A percentile compares a stretch with the other conserved stretches of the same genome.
Evolutionary conservation across 2,797 vertebrate genomes (phyloP).

Genomic region (Hydrolagus colliei): DNA sequence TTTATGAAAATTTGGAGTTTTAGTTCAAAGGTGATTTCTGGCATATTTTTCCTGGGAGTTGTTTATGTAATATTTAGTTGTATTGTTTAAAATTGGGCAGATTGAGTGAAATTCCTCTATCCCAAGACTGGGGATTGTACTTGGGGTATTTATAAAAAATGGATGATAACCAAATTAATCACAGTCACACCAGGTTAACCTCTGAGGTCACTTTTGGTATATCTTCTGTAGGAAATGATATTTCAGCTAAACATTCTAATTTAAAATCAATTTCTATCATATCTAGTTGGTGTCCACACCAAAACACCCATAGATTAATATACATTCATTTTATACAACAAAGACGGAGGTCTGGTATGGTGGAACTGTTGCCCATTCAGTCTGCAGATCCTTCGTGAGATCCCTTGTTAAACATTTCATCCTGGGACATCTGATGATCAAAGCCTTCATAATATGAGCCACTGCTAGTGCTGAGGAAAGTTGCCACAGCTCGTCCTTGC

Average conservation of each 20-base stretch:
- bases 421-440: conserved; percentile 80
- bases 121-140: conserved; percentile 8
- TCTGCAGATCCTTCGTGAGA: conserved; percentile 79
- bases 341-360: background rate
- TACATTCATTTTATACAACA: conserved; percentile 27
- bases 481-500: conserved; percentile 88
- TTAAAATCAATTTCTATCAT: conserved; percentile 24
- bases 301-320: conserved; percentile 26
- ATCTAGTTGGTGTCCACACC: conserved; percentile 29
- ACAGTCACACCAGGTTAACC: conserved; percentile 31
- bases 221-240: conserved; percentile 30
- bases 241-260: conserved; percentile 23
- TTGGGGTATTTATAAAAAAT: conserved; percentile 12
- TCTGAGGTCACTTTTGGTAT: conserved; percentile 32
- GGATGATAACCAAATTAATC: conserved; percentile 27
- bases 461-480: conserved; percentile 76
- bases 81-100: conserved; percentile 11
- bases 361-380: conserved; percentile 50
- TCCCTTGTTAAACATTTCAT: conserved; percentile 79
- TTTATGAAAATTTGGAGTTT: background rate
- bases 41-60: background rate
- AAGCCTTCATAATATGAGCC: conserved; percentile 80
- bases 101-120: conserved; percentile 19
- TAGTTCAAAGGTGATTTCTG: background rate
- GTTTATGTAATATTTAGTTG: background rate